These are phyloP conservation scores for Laspeyria flexula DNA, from an alignment of 2,888 invertebrate species.

Conservation along the genomic window DNA sequence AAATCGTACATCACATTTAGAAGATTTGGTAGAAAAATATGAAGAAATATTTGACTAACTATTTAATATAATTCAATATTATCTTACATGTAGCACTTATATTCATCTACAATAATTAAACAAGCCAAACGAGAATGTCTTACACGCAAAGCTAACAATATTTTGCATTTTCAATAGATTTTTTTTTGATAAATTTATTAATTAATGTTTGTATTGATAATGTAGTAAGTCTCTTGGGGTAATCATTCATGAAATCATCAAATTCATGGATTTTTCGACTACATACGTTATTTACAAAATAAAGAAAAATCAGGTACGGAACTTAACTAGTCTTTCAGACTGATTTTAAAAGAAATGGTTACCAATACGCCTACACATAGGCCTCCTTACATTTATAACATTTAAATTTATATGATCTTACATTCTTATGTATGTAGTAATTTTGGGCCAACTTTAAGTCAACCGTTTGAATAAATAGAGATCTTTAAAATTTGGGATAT, in stretches of 20 bases:
- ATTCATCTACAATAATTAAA: conserved; percentile 47
- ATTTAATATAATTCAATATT: conserved; percentile 53
- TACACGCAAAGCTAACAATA: conserved; percentile 51
- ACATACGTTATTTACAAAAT: conserved; percentile 23
- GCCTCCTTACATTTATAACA: conserved; percentile 30
- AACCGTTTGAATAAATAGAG: conserved; percentile 30
- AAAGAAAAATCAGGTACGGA: conserved; percentile 18
- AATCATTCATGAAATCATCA: too few relatives aligned
- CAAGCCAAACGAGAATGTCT: conserved; percentile 46
- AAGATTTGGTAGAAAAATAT: conserved; percentile 78
- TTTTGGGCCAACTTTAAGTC: conserved; percentile 43
- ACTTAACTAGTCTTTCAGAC: conserved; percentile 41
- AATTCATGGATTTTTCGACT: conserved; percentile 16
- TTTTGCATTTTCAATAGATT: conserved; percentile 26
- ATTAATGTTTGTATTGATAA: conserved; percentile 32
- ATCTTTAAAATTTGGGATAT: conserved; percentile 26
- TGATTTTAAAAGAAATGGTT: conserved; percentile 25
- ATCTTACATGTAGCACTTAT: conserved; percentile 57
- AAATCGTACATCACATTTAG: conserved; percentile 65
- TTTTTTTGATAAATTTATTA: too few relatives aligned
- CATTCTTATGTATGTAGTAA: conserved; percentile 33
- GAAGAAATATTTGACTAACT: conserved; percentile 73
- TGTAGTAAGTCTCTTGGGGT: conserved; percentile 39
- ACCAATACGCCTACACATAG: conserved; percentile 29
- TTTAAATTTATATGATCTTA: conserved; percentile 28